Base-by-base conservation (phyloP, 2,797 vertebrate genomes). In the Mormyrops boulengeri region DNA sequence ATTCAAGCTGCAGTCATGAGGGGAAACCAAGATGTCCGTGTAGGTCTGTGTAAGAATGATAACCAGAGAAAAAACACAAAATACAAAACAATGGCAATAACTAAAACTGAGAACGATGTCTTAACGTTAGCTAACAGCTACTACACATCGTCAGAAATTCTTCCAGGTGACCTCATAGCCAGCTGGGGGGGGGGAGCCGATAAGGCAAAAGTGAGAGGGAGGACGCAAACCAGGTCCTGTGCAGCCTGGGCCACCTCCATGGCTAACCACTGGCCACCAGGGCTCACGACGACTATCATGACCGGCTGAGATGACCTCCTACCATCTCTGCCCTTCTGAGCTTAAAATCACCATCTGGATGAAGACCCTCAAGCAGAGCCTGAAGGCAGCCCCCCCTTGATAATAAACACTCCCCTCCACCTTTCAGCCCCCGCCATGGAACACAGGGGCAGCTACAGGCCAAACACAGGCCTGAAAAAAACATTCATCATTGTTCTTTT, bases 321-420 rank as follows among this genome's bases (percentile, higher is more conserved):
- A 86, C 34, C 93, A 93, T 88, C 93, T 88, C 53, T 94, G 93
- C 88, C 93, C 93, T 92, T 92, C 91, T 92, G 91, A 96, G 94
- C 94, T 96, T 96, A 95, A 95, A 96, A 96, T 96, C 96, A 95
- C 95, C 95, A 92, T 95, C 94, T 94, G 92, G 93, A 73, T 38
- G n/a, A 62, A 69, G 34, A 26, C 87, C 80, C 53, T 85, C 52
- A 80, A 53, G 14, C 88, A 17, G 73, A 47, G 52, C 55, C 11
- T 9, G 38, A 34, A 44, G 50, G 38, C 22, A 41, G 14, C 22
- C 26, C 88, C 69, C 53, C 88, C 88, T 34, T 73, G 30, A 26
- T 73, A 73, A 73, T 73, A 73, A 60, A n/a, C 60, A 44, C 34
- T 17, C 38, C 34, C 55, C 53, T 41, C 52, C 38, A 22, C 47